Conservation (phyloP, 2,888 invertebrate genomes). For the Dione juno region DNA sequence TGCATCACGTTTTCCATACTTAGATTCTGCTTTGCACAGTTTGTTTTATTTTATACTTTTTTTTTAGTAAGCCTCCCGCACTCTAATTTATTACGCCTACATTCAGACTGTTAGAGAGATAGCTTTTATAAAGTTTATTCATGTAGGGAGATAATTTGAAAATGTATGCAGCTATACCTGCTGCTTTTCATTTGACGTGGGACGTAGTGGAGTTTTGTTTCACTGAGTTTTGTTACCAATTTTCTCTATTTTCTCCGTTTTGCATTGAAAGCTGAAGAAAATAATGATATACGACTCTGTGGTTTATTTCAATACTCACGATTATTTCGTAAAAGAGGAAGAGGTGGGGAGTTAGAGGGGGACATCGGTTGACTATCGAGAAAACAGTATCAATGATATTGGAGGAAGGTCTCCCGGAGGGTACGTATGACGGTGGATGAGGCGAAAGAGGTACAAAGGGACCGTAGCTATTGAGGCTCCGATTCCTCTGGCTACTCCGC, state of each 20-base stretch:
- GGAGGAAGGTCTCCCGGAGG: too few relatives aligned
- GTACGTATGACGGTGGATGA: too few relatives aligned
- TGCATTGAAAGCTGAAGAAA: neutral
- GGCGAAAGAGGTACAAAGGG: too few relatives aligned
- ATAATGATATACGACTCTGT: neutral
- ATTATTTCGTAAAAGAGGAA: too few relatives aligned
- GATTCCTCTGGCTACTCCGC: too few relatives aligned
- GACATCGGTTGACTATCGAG: too few relatives aligned
- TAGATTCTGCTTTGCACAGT: neutral
- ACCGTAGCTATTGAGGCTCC: too few relatives aligned
- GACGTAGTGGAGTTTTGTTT: neutral
- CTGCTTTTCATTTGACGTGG: neutral
- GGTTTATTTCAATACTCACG: too few relatives aligned
- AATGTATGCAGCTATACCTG: neutral
- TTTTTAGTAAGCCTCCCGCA: neutral
- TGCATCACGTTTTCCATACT: neutral
- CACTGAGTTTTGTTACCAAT: neutral
- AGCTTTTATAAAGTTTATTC: slow-evolving; percentile 17
- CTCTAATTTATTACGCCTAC: slow-evolving; percentile 17
- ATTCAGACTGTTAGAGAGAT: slow-evolving; percentile 10
- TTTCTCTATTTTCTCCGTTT: neutral
- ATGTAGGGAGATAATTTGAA: slow-evolving; percentile 16
- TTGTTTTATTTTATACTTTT: neutral
- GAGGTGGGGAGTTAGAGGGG: too few relatives aligned
- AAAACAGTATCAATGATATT: too few relatives aligned